Percentiles rank a stretch among this genome's conserved stretches.
phyloP scores from a whole-genome alignment of 2,113 vertebrate genomes.

The Triplophysa siluroides region DNA sequence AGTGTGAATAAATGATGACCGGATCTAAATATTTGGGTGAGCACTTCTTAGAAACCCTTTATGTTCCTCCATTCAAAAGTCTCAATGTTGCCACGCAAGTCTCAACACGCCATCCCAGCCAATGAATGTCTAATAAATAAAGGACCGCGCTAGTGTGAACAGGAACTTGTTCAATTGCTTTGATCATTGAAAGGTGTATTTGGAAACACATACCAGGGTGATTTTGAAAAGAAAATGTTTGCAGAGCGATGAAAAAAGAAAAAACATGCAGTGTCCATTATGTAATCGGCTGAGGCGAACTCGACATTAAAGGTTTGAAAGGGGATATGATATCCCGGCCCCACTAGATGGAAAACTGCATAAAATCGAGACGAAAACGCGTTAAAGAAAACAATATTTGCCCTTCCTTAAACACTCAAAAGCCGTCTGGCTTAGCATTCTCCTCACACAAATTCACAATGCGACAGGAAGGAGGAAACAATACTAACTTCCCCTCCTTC shows the following conservation, averaged over 20 bases:
- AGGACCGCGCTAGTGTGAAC: neutral
- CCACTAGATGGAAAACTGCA: neutral
- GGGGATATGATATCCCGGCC: slow-evolving; percentile 3
- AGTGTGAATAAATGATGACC: neutral
- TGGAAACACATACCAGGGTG: neutral
- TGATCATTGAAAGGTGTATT: slow-evolving; percentile 24
- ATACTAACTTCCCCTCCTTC: slow-evolving; percentile 72
- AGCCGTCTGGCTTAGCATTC: slow-evolving; percentile 47
- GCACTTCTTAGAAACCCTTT: neutral
- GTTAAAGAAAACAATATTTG: slow-evolving; percentile 52
- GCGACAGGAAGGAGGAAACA: slow-evolving; percentile 75
- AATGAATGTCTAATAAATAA: neutral
- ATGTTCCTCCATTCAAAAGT: neutral
- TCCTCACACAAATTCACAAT: slow-evolving; percentile 62
- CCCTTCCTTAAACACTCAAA: slow-evolving; percentile 53
- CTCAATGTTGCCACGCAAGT: neutral
- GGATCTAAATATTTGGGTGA: neutral
- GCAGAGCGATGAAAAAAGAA: neutral
- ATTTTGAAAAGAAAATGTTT: slow-evolving; percentile 26
- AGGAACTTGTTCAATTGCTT: slow-evolving; percentile 10
- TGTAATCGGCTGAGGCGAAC: neutral
- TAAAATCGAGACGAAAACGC: slow-evolving; percentile 35
- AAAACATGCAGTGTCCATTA: slow-evolving; percentile 8
- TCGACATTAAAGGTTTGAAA: slow-evolving; percentile 25
- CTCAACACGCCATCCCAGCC: neutral